Base-by-base conservation (phyloP, 30 jellyfish, hydroid and myxozoan genomes). In the Phacellophora camtschatica region DNA sequence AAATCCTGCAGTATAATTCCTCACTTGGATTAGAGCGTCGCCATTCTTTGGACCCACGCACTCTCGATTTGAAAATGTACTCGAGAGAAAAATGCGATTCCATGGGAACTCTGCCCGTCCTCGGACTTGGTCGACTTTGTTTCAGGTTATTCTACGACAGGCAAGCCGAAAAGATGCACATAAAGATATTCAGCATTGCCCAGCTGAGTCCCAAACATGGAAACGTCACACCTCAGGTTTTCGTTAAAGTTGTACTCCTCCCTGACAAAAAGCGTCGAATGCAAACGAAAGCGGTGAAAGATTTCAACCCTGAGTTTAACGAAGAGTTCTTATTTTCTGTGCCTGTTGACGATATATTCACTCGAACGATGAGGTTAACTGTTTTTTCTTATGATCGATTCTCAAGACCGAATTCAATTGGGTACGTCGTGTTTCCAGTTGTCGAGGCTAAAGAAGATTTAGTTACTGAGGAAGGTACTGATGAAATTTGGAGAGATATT, bases 361-460 rank as follows among this genome's bases (percentile, higher is more conserved):
- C 31, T 33, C 88, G 95, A 5, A 59, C 88, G 16, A 42, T 92
- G 64, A 64, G 86, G 56, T 27, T 92, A 42, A 77, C 95, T 5
- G 95, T 92, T 23, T 92, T 96, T 73, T 85, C 84, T 7, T 92
- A 65, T 74, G 98, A 92, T 50, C 88, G 98, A 19, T 92, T 92
- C 72, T 86, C 98, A 54, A 66, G 98, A 24, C 96, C 78, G 46
- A 78, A 56, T 55, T 74, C 85, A 19, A 46, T 82, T 12, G 98
- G 98, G 0, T 92, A 84, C 54, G 95, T 85, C n/a, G 82, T 92
- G 37, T 59, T 92, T 13, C 92, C 94, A 3, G 23, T 92, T 15
- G 68, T 49, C 16, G 98, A 92, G 0, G 84, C 82, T 9, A 77
- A 53, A 35, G 96, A 90, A n/a, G 86, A 64, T 11, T 58, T 92